Evolutionary conservation across 2,113 vertebrate species (phyloP).

Genomic region (Oncorhynchus keta): DNA sequence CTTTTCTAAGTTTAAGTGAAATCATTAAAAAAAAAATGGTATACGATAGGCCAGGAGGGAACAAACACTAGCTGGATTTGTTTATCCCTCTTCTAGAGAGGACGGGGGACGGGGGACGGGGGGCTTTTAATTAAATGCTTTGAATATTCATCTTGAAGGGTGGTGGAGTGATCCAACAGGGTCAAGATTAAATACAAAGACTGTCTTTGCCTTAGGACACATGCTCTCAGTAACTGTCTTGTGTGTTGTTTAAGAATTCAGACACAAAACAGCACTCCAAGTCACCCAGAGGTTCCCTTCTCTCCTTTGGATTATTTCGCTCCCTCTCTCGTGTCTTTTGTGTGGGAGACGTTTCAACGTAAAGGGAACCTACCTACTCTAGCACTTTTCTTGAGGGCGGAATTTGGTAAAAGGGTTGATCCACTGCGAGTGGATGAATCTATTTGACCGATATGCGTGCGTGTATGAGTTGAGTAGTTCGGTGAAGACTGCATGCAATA

Average conservation of each 20-base stretch:
- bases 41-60: slow-evolving; percentile 72
- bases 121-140: slow-evolving; percentile 72
- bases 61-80: slow-evolving; percentile 72
- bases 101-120: slow-evolving; percentile 30
- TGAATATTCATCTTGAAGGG: slow-evolving; percentile 75
- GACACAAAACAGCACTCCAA: slow-evolving; percentile 58
- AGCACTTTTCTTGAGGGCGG: background rate
- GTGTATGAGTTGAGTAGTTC: background rate
- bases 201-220: slow-evolving; percentile 71
- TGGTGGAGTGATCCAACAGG: slow-evolving; percentile 71
- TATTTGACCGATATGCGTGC: background rate
- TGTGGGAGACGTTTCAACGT: slow-evolving; percentile 37
- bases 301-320: slow-evolving; percentile 11
- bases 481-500: background rate
- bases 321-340: slow-evolving; percentile 17
- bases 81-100: slow-evolving; percentile 66
- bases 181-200: slow-evolving; percentile 72
- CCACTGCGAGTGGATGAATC: background rate
- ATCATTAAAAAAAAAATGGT: slow-evolving; percentile 70
- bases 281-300: slow-evolving; percentile 53
- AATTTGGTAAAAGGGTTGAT: background rate
- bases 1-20: slow-evolving; percentile 66
- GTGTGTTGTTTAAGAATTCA: slow-evolving; percentile 49
- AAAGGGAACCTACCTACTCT: slow-evolving; percentile 1
- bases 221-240: slow-evolving; percentile 71